Evolutionary conservation across 2,888 invertebrate species (phyloP).

Genomic region (Torymus texanus): DNA sequence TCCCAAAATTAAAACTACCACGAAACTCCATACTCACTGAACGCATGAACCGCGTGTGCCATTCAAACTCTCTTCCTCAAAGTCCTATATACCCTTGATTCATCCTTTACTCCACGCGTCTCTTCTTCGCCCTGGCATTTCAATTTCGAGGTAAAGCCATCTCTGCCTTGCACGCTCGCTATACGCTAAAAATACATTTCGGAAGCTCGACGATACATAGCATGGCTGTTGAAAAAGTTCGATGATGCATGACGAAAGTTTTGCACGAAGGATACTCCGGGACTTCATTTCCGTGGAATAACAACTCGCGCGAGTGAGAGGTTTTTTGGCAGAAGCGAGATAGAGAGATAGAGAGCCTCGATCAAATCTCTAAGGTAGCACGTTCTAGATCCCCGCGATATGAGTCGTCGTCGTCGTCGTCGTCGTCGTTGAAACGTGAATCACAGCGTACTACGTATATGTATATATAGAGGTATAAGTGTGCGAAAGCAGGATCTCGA

Average conservation of each 20-base stretch:
- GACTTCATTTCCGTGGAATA: not conserved
- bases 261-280: not conserved
- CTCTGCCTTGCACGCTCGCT: too few relatives aligned
- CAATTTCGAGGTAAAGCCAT: too few relatives aligned
- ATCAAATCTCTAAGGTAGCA: slow-evolving; percentile 45
- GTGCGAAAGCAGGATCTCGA: slow-evolving; percentile 4
- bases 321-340: slow-evolving; percentile 22
- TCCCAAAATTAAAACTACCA: too few relatives aligned
- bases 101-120: too few relatives aligned
- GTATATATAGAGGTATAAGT: not conserved
- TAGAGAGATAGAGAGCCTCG: not conserved
- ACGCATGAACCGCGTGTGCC: too few relatives aligned
- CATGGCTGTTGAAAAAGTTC: slow-evolving; percentile 7
- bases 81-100: too few relatives aligned
- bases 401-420: slow-evolving; percentile 23
- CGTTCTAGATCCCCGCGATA: slow-evolving; percentile 39
- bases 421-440: not conserved
- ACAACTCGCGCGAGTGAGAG: not conserved
- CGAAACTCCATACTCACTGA: too few relatives aligned
- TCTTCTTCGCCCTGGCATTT: too few relatives aligned
- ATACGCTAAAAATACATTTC: not conserved
- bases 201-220: not conserved
- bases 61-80: too few relatives aligned
- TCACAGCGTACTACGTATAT: slow-evolving; percentile 1
- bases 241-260: slow-evolving; percentile 22